Conservation (phyloP, 2,888 invertebrate genomes). For the Agriopis marginaria region DNA sequence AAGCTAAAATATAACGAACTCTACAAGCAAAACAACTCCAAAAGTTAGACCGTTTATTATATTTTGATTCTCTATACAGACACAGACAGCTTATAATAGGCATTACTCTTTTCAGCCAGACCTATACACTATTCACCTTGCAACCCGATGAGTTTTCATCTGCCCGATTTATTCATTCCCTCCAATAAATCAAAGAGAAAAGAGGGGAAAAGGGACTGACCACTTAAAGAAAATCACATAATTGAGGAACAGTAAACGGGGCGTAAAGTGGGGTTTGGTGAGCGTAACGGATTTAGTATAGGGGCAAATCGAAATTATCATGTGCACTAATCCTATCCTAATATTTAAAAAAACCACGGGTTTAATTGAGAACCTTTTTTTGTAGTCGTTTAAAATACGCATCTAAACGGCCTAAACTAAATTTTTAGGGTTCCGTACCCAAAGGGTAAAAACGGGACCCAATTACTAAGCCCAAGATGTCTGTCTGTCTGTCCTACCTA, state of each 20-base stretch:
- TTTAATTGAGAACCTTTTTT: too few species aligned
- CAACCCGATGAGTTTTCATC: constrained; percentile 36
- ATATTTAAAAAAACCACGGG: too few species aligned
- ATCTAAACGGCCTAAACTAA: too few species aligned
- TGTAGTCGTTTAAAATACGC: too few species aligned
- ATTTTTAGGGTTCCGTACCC: too few species aligned
- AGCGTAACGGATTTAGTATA: constrained; percentile 13
- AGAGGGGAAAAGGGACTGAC: constrained; percentile 72
- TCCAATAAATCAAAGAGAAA: constrained; percentile 65
- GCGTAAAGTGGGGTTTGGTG: constrained; percentile 72
- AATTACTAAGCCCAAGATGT: too few species aligned
- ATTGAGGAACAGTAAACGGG: constrained; percentile 85
- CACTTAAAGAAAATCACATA: constrained; percentile 85
- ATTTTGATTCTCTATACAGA: not conserved
- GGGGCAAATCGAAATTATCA: constrained; percentile 6
- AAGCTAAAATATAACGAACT: too few species aligned
- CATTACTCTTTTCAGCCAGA: constrained; percentile 7
- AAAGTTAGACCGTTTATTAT: not conserved
- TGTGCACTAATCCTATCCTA: not conserved
- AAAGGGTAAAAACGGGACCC: too few species aligned
- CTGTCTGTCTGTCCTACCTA: too few species aligned
- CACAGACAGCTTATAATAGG: not conserved
- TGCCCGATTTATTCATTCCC: constrained; percentile 50
- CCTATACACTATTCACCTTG: constrained; percentile 19
- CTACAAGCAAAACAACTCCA: not conserved